Evolutionary conservation across 2,797 vertebrate species (phyloP), one percentile per base, ranked within the genome.

Genomic region (Tiaroga cobitis): DNA sequence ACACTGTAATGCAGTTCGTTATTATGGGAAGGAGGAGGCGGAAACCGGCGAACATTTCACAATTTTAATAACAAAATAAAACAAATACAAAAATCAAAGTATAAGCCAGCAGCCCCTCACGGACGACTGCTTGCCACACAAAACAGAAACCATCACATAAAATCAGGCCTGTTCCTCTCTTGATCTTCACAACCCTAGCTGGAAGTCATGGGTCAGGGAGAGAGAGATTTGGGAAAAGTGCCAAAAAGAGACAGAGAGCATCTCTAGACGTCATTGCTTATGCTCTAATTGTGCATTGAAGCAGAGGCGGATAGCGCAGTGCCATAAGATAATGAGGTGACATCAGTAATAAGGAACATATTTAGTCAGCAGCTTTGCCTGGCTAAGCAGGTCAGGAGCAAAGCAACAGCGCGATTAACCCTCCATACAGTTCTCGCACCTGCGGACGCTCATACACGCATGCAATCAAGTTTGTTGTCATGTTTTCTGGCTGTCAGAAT

Each of bases 301-400:
- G 32, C 41, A 37, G 77, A 81, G 63, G 26, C 13, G 24, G 43
- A 41, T 69, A 34, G 76, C 6, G 88, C 91, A 89, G 87, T 80
- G 76, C 83, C 90, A 93, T 93, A 92, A 93, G 84, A 90, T 87
- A 84, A 90, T 26, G 90, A 91, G 90, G 91, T 91, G 92, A 91
- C 91, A 93, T 91, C 90, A 91, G 89, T 89, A 92, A 90, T 86
- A 87, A 89, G 91, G 91, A 92, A 93, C 92, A 93, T 93, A 92
- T 93, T 90, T 92, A 90, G 91, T 94, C 93, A 94, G 94, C 94
- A 95, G 92, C 92, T 94, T 92, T 94, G 89, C 89, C 68, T 56
- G 39, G 78, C 84, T 94, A 93, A 95, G 91, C 90, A 88, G 92
- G 91, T 93, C 91, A 93, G 89, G 80, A 86, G 86, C 87, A 90